Evolutionary conservation across 2,113 vertebrate genomes (phyloP), one percentile per base, ranked within the genome.

Genomic region (Sinocyclocheilus grahami): DNA sequence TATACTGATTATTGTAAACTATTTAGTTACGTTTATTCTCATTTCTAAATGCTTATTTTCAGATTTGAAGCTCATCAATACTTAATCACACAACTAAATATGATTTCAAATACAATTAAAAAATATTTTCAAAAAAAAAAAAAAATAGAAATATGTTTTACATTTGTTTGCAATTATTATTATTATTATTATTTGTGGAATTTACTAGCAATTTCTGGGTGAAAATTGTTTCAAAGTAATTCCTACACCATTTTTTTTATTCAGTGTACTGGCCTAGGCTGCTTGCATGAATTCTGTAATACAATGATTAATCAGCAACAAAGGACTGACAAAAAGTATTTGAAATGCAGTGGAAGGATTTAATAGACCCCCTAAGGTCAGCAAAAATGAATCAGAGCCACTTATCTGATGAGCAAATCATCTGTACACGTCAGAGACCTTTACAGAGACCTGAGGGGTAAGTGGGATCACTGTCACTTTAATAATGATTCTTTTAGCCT

Each of bases 381-480:
- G 76, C 18, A 58, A 30, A 33, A 58, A 75, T 75, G 39, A 75
- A 75, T 33, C 46, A 55, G 46, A 78, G 51, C 76, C 27, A 3
- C 76, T 78, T 58, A 58, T 78, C 51, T 30, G 51, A 58, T 58
- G 48, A 58, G 18, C 14, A 55, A 78, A 78, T 78, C 39, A 24
- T 51, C 48, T 55, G 18, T 4, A 7, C 27, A 58, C 14, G 27
- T 46, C 46, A 27, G 27, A 27, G 37, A 14, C 11, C 78, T 65
- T 63, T 46, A 42, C 39, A 27, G 78, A 81, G 78, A 81, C 60
- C 78, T 37, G 42, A 46, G 42, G 60, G 76, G 8, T 58, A 76
- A 76, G 74, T 76, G 74, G 76, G 22, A 63, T 65, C 79, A 62
- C 60, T 65, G 24, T 81, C 37, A 16, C 30, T 46, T 42, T 22